These are phyloP conservation scores for Columba livia DNA, from an alignment of 2,113 vertebrate species.

Conservation along the genomic window DNA sequence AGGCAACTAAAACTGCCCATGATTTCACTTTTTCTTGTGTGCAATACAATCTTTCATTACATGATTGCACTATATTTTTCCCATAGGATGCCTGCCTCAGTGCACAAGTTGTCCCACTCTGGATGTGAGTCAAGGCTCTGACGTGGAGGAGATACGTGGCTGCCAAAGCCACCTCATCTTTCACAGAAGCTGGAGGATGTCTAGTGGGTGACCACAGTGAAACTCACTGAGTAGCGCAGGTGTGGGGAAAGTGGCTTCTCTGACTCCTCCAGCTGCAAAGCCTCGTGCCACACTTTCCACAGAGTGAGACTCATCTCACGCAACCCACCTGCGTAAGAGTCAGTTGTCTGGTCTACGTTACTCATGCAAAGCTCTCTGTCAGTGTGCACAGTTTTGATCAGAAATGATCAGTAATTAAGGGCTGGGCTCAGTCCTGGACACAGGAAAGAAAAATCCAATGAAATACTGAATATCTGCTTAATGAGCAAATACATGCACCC, in stretches of 20 bases:
- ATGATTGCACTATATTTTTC: background rate
- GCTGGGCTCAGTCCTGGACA: background rate
- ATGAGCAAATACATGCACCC: background rate
- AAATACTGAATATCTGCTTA: background rate
- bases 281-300: conserved; percentile 5
- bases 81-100: background rate
- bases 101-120: background rate
- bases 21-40: background rate
- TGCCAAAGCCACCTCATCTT: background rate
- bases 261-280: background rate
- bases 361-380: background rate
- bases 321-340: background rate
- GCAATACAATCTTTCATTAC: background rate
- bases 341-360: background rate
- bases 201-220: background rate
- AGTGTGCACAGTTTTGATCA: background rate
- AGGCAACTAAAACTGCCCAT: background rate
- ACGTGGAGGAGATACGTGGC: background rate
- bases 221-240: background rate
- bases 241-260: background rate
- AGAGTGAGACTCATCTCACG: background rate
- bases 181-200: background rate
- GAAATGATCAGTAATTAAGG: conserved; percentile 1
- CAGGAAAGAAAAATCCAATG: accelerated
- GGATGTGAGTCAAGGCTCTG: background rate